Evolutionary conservation across 2,888 invertebrate species (phyloP), one percentile per base, ranked within the genome.

Genomic region (Gastrophysa polygoni): DNA sequence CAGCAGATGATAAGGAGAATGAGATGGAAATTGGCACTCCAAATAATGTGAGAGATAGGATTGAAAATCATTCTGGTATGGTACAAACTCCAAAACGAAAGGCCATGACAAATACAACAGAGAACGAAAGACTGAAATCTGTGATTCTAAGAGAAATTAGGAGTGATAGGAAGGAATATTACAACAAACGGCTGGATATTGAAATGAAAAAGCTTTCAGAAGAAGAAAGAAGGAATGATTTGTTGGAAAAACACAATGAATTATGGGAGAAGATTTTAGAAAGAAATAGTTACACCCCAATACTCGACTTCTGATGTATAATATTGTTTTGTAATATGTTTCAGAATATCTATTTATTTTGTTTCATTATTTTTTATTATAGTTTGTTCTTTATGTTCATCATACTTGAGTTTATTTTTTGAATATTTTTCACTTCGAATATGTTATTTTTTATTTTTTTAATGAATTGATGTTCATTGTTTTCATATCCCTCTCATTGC

Each of bases 71-170:
- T 21, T 21, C 24, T 49, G 49, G 24, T 10, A 49, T 14, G 20
- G 18, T 47, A 17, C 46, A 18, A 47, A 47, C 46, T 49, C 28
- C 24, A 7, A 60, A 60, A 60, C 44, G 29, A 29, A 59, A 52
- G 48, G 59, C 47, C 47, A 47, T 50, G 38, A 55, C 21, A 38
- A 59, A 52, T 11, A 10, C 24, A 58, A 62, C 32, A 18, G 51
- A 61, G 57, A 61, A 58, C 21, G 50, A 50, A 58, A 57, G 49
- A 57, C 57, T 59, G 21, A 43, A 62, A 54, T 2, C 16, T 59
- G 32, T 43, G 20, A 59, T 59, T 18, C 59, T 54, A 34, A 59
- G 54, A 24, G 54, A 59, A 14, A 43, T 56, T 17, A 56, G 44
- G 38, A 56, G 18, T 24, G 54, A 61, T 49, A 34, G 49, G 49